These are phyloP conservation scores for Clarias macrocephalus DNA, from an alignment of 2,113 vertebrate species.

Conservation along the genomic window DNA sequence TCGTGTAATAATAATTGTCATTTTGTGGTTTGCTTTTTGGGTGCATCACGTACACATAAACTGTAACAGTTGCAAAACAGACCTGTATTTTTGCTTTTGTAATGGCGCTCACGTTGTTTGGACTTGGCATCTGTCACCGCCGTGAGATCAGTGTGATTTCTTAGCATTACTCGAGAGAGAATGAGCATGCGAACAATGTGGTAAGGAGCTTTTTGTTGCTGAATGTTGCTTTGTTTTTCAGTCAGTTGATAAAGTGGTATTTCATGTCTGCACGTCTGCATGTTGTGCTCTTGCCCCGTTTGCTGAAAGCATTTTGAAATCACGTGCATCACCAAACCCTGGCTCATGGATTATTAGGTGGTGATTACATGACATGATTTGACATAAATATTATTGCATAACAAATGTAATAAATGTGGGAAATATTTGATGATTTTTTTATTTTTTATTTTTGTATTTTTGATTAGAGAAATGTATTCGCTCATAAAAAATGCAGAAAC, in stretches of 20 bases:
- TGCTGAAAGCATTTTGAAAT: neutral
- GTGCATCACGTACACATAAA: neutral
- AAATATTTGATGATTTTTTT: neutral
- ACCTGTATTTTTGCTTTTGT: slow-evolving; percentile 14
- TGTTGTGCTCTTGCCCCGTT: neutral
- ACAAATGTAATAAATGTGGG: neutral
- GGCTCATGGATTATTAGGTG: neutral
- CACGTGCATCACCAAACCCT: neutral
- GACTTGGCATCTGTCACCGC: slow-evolving; percentile 37
- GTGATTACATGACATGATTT: neutral
- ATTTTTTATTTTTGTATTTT: neutral
- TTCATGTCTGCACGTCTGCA: slow-evolving; percentile 19
- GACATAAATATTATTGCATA: neutral
- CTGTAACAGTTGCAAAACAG: neutral
- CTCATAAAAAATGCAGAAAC: neutral
- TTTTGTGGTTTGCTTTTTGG: neutral
- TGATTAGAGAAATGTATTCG: neutral
- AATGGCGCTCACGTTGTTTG: slow-evolving; percentile 34
- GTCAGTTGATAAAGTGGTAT: slow-evolving; percentile 26
- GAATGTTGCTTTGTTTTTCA: slow-evolving; percentile 54
- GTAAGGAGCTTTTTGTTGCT: slow-evolving; percentile 61
- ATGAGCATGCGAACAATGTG: slow-evolving; percentile 45
- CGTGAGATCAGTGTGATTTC: slow-evolving; percentile 41
- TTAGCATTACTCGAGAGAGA: slow-evolving; percentile 42
- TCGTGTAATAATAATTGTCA: neutral